Conservation (phyloP, 2,888 invertebrate genomes). For the Theretra japonica region DNA sequence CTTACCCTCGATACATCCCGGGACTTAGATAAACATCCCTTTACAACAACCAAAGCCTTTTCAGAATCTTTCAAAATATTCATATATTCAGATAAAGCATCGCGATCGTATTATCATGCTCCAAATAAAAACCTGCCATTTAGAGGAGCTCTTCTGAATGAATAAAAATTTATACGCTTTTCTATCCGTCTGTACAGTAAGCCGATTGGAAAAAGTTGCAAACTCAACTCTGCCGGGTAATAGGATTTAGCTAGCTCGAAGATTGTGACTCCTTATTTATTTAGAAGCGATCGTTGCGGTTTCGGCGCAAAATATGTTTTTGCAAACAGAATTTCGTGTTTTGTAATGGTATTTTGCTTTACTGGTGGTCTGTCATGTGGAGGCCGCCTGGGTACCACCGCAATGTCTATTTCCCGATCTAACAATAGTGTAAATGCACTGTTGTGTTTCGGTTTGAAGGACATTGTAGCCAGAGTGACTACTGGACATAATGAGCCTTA, state of each 20-base stretch:
- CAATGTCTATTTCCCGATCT: too few species aligned
- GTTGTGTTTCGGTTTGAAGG: too few species aligned
- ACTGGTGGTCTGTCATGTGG: too few species aligned
- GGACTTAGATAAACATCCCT: not conserved
- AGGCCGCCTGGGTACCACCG: too few species aligned
- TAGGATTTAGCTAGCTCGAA: slow-evolving; percentile 60
- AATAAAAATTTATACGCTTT: slow-evolving; percentile 38
- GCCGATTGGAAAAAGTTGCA: slow-evolving; percentile 69
- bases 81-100: slow-evolving; percentile 16
- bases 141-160: slow-evolving; percentile 1
- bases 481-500: too few species aligned
- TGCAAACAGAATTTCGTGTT: not conserved
- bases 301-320: not conserved
- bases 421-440: too few species aligned
- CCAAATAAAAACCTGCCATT: slow-evolving; percentile 1
- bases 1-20: not conserved
- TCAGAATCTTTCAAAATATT: not conserved
- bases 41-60: not conserved
- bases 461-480: too few species aligned
- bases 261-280: slow-evolving; percentile 48
- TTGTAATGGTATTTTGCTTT: not conserved
- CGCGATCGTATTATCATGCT: not conserved
- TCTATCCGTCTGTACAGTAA: slow-evolving; percentile 49
- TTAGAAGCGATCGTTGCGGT: slow-evolving; percentile 35
- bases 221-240: slow-evolving; percentile 55